These are phyloP conservation scores for Morus bassanus DNA, from an alignment of 2,797 vertebrate species.

Conservation along the genomic window DNA sequence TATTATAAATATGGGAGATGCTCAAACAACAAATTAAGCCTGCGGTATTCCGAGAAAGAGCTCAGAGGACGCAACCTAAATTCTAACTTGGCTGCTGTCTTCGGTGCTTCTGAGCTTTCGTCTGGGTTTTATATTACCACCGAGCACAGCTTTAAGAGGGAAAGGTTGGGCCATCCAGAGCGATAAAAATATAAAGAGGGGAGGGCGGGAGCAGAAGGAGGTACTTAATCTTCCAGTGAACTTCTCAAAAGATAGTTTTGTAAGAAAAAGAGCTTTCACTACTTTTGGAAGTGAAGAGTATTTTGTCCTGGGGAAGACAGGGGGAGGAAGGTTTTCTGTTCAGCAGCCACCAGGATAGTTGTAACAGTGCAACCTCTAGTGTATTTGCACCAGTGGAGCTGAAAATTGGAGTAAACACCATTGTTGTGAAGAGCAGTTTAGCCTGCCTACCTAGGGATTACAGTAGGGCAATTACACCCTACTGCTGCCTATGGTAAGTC, in stretches of 20 bases:
- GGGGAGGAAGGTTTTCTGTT: background rate
- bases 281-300: background rate
- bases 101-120: background rate
- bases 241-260: conserved; percentile 32
- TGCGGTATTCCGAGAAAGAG: conserved; percentile 13
- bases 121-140: conserved; percentile 58
- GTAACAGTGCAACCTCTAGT: conserved; percentile 11
- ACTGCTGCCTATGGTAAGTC: background rate
- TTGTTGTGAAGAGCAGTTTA: background rate
- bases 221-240: conserved; percentile 50
- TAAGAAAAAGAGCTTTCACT: background rate
- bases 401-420: conserved; percentile 51
- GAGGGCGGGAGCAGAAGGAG: background rate
- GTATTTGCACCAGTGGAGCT: conserved; percentile 52
- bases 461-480: conserved; percentile 26
- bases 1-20: conserved; percentile 60
- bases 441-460: background rate
- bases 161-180: conserved; percentile 36
- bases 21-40: conserved; percentile 59
- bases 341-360: background rate
- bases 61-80: conserved; percentile 59
- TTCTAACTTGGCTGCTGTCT: conserved; percentile 61
- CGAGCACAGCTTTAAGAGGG: conserved; percentile 11
- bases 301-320: background rate
- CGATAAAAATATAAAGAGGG: conserved; percentile 48